A percentile compares a stretch with the other conserved stretches of the same genome.
Evolutionary conservation across 1,140 invertebrate genomes (phyloP).

Genomic region (Neotoxoptera formosana): DNA sequence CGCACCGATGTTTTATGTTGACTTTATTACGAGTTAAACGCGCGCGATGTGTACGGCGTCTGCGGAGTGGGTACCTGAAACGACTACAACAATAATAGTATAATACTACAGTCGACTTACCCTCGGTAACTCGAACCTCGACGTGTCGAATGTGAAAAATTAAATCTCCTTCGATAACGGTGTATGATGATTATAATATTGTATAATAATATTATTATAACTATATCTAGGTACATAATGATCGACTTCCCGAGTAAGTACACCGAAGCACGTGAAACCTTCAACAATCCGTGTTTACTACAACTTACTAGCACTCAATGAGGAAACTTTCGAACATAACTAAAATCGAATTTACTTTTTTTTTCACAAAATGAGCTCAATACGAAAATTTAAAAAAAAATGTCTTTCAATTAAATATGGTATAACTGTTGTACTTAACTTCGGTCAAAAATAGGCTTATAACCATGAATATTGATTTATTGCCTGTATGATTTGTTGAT

Average conservation of each 20-base stretch:
- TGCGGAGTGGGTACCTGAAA: background rate
- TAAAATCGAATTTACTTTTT: too few species aligned
- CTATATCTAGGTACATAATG: too few species aligned
- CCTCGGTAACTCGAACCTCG: background rate
- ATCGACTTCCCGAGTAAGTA: too few species aligned
- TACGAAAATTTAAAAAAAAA: background rate
- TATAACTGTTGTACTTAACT: too few species aligned
- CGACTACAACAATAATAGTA: background rate
- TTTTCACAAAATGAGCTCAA: background rate
- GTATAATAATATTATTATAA: too few species aligned
- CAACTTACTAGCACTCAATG: too few species aligned
- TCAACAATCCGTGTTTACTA: too few species aligned
- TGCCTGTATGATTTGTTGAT: background rate
- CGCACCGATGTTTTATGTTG: background rate
- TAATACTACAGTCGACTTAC: background rate
- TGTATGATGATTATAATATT: too few species aligned
- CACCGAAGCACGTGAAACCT: too few species aligned
- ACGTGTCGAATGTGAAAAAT: background rate
- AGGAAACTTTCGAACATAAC: background rate
- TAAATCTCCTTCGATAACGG: too few species aligned
- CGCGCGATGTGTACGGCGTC: background rate
- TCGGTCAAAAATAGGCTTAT: background rate
- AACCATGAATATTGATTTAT: background rate
- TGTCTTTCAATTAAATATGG: background rate
- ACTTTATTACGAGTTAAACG: constrained; percentile 28